These are phyloP conservation scores for Chrysotoxum bicinctum DNA, from an alignment of 2,888 invertebrate genomes.

Conservation along the genomic window DNA sequence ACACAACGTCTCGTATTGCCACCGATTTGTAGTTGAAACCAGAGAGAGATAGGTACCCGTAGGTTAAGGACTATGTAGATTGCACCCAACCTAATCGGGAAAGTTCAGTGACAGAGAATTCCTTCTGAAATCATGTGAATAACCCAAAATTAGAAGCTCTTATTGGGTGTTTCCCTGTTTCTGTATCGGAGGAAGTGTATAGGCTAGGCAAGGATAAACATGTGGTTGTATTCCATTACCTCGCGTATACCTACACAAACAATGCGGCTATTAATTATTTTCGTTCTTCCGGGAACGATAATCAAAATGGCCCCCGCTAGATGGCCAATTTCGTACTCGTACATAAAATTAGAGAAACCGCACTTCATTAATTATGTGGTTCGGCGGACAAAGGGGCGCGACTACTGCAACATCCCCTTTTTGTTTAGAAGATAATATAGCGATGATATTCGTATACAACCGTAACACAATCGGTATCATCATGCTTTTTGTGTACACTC, in stretches of 20 bases:
- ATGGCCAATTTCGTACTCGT: constrained; percentile 69
- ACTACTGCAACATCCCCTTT: constrained; percentile 11
- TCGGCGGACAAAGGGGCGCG: neutral
- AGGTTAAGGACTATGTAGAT: constrained; percentile 25
- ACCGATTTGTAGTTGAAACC: constrained; percentile 59
- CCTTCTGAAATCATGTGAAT: neutral
- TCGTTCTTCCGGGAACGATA: constrained; percentile 68
- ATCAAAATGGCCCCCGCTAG: constrained; percentile 67
- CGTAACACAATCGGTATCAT: constrained; percentile 37
- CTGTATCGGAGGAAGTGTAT: neutral
- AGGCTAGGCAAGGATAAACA: neutral
- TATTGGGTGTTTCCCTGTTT: constrained; percentile 10
- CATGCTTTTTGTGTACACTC: constrained; percentile 34
- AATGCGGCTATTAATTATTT: constrained; percentile 63
- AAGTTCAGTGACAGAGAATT: constrained; percentile 8
- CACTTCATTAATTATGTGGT: constrained; percentile 69
- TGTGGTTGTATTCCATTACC: neutral
- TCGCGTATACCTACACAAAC: neutral
- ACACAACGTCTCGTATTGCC: constrained; percentile 47
- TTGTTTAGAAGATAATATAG: constrained; percentile 32
- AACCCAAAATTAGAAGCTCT: constrained; percentile 29
- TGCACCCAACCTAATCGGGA: neutral
- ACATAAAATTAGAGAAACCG: constrained; percentile 70
- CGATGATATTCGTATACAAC: constrained; percentile 45
- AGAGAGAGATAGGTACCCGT: neutral